Evolutionary conservation across 1,140 invertebrate genomes (phyloP), one percentile per base, ranked within the genome.

Genomic region (Drosophila prosaltans): DNA sequence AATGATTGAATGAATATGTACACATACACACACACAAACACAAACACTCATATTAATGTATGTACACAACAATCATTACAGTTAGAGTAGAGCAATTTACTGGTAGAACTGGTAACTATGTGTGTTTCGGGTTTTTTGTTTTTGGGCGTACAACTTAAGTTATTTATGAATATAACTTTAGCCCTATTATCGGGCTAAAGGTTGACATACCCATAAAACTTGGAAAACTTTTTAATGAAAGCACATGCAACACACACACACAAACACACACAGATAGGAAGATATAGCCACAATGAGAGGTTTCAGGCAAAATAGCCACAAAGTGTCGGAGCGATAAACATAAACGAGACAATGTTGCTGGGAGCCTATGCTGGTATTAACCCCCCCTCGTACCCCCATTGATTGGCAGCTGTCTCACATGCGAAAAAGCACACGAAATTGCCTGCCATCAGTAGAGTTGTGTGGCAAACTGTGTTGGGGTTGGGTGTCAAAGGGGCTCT

Each of bases 321-420:
- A 81, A 78, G 62, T 48, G 69, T 58, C 70, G 59, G 58, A 70
- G 75, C 71, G 70, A 67, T 51, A 51, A 51, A 51, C 48, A 64
- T 59, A 36, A 59, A 39, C 57, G 57, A 59, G 61, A 62, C 60
- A 62, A 62, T 62, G 60, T 62, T 67, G 74, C 74, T 65, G 68
- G 45, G 11, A 24, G 45, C 45, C 21, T 51, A 51, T 3, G 45
- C 4, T 30, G 45, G 45, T 48, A 48, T 48, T 48, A 48, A 21
- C n/a, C 39, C 3, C 6, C 1, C 9, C 9, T 16, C 16, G 1
- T 39, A 39, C 39, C 24, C 45, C 74, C 82, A 78, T 70, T 85
- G 82, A 85, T 85, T 85, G 82, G 83, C 82, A 86, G 79, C 82
- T 88, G 82, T 85, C 82, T 78, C 79, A 88, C 70, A 78, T 81